Evolutionary conservation across 1,140 invertebrate species (phyloP).

Genomic region (Gryllus bimaculatus): DNA sequence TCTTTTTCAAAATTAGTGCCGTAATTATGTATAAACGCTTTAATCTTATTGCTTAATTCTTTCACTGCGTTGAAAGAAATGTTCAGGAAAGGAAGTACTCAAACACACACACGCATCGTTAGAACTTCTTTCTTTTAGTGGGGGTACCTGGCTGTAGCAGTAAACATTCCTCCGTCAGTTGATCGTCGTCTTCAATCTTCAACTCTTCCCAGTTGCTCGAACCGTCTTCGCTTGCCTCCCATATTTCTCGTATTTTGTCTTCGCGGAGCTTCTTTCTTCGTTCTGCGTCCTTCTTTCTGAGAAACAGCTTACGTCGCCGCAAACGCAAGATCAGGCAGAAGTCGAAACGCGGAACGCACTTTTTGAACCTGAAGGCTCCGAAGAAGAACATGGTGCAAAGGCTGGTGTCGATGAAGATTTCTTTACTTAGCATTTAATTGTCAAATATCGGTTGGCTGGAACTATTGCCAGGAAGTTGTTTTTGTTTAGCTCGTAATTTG

Average conservation of each 20-base stretch:
- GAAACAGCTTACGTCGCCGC: background rate
- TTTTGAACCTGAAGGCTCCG: background rate
- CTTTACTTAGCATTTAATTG: background rate
- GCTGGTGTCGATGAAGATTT: background rate
- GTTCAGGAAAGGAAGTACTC: no score
- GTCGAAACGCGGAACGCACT: background rate
- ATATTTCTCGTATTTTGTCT: background rate
- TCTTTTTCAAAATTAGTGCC: no score
- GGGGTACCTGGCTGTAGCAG: no score
- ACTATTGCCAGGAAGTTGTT: no score
- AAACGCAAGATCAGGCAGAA: background rate
- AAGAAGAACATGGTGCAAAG: background rate
- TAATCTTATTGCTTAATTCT: no score
- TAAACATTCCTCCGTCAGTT: no score
- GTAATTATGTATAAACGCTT: no score
- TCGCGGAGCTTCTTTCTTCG: background rate
- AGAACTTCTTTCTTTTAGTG: no score
- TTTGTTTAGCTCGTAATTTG: no score
- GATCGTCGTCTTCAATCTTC: background rate
- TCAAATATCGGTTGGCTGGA: no score
- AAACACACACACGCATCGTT: no score
- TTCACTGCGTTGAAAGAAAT: no score
- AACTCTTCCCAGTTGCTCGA: background rate
- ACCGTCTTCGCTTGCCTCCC: background rate
- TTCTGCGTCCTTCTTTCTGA: background rate